Percentiles rank a stretch among this genome's conserved stretches.
phyloP scores from a whole-genome alignment of 2,797 vertebrate genomes.

The Okamejei kenojei region DNA sequence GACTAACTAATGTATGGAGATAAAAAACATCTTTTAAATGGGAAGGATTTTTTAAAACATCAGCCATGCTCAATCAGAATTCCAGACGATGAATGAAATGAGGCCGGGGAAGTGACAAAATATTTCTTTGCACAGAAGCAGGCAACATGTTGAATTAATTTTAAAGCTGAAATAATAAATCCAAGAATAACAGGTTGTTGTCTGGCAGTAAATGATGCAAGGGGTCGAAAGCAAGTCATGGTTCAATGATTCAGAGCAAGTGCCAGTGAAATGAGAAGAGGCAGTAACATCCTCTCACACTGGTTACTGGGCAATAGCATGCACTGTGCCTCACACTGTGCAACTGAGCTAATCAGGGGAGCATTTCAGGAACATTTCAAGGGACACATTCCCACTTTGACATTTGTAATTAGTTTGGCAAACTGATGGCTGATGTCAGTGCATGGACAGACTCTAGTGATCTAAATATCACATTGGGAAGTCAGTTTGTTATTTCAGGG shows the following conservation, averaged over 20 bases:
- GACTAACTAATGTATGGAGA: background rate
- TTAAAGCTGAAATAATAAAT: background rate
- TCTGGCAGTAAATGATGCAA: background rate
- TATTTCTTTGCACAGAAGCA: background rate
- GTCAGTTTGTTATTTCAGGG: background rate
- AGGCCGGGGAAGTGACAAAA: background rate
- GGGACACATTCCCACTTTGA: background rate
- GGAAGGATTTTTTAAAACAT: too few species aligned
- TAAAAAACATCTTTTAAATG: too few species aligned
- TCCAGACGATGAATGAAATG: background rate
- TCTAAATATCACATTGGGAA: background rate
- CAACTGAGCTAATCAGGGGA: background rate
- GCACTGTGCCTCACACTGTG: background rate
- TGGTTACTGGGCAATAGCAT: background rate
- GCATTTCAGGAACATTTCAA: background rate
- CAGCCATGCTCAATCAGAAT: background rate
- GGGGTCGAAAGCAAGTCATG: background rate
- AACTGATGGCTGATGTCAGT: background rate
- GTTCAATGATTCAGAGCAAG: background rate
- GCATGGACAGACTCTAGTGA: background rate
- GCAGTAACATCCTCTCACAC: too few species aligned
- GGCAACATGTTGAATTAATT: background rate
- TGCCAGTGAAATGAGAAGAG: background rate
- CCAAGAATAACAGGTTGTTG: background rate
- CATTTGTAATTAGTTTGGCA: background rate